These are phyloP conservation scores for Stictonetta naevosa DNA, from an alignment of 2,113 vertebrate species.

Conservation along the genomic window DNA sequence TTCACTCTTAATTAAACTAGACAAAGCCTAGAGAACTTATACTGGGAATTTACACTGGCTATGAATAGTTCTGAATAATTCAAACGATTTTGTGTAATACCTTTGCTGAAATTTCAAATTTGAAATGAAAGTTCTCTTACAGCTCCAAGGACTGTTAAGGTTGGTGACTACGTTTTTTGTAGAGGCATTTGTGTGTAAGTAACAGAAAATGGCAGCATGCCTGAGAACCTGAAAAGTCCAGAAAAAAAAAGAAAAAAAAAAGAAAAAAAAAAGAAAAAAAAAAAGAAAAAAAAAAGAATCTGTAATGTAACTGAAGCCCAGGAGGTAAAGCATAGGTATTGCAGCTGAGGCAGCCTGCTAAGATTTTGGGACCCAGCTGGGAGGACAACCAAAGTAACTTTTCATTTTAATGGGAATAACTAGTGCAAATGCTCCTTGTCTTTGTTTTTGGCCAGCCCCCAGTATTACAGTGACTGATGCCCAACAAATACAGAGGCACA, in stretches of 20 bases:
- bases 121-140: not conserved
- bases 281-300: not conserved
- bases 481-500: not conserved
- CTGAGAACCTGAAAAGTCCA: not conserved
- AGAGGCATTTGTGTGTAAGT: not conserved
- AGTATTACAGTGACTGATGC: not conserved
- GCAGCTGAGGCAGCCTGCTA: not conserved
- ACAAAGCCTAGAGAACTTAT: not conserved
- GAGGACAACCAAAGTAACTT: not conserved
- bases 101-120: constrained; percentile 13
- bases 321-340: not conserved
- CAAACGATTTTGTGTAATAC: not conserved
- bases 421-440: not conserved
- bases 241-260: not conserved
- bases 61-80: constrained; percentile 27
- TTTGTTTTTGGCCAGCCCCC: not conserved
- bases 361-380: not conserved
- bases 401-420: not conserved
- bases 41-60: not conserved
- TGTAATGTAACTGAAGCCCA: not conserved
- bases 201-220: not conserved
- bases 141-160: not conserved
- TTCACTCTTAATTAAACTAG: constrained; percentile 30
- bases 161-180: not conserved
- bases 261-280: not conserved